These are phyloP conservation scores for Ormyrus thymus DNA, from an alignment of 2,888 invertebrate genomes.

Conservation along the genomic window DNA sequence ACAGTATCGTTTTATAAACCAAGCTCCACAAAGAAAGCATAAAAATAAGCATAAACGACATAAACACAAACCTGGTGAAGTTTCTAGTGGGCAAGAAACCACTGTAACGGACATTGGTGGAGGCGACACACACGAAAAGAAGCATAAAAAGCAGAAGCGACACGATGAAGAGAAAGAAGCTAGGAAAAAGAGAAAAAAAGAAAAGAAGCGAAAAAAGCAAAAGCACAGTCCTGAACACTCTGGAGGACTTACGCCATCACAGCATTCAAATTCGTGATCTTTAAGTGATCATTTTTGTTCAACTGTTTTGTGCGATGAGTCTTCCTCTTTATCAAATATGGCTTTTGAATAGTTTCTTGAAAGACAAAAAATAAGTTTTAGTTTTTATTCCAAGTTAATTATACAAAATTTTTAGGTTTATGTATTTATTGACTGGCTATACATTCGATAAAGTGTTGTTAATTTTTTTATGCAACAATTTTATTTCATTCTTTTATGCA, in stretches of 20 bases:
- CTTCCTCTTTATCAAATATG: slow-evolving; percentile 52
- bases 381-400: slow-evolving; percentile 12
- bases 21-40: slow-evolving; percentile 93
- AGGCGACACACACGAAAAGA: slow-evolving; percentile 93
- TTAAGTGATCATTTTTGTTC: slow-evolving; percentile 47
- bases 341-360: slow-evolving; percentile 47
- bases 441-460: slow-evolving; percentile 19
- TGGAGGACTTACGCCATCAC: slow-evolving; percentile 81
- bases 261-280: slow-evolving; percentile 78
- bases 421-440: slow-evolving; percentile 21
- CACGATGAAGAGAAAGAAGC: slow-evolving; percentile 94
- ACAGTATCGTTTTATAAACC: slow-evolving; percentile 94
- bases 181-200: slow-evolving; percentile 94
- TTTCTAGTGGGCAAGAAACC: slow-evolving; percentile 84
- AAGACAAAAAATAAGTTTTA: slow-evolving; percentile 7
- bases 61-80: slow-evolving; percentile 91
- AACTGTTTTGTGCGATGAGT: slow-evolving; percentile 47
- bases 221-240: slow-evolving; percentile 93
- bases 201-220: slow-evolving; percentile 96
- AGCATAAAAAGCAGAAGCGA: slow-evolving; percentile 95
- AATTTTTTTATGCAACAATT: slow-evolving; percentile 21
- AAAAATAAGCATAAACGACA: slow-evolving; percentile 97
- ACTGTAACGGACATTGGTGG: slow-evolving; percentile 81
- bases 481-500: slow-evolving; percentile 7
- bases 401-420: slow-evolving; percentile 18